phyloP scores from a whole-genome alignment of 2,888 invertebrate genomes.

The Chamaedrilus cognettii region DNA sequence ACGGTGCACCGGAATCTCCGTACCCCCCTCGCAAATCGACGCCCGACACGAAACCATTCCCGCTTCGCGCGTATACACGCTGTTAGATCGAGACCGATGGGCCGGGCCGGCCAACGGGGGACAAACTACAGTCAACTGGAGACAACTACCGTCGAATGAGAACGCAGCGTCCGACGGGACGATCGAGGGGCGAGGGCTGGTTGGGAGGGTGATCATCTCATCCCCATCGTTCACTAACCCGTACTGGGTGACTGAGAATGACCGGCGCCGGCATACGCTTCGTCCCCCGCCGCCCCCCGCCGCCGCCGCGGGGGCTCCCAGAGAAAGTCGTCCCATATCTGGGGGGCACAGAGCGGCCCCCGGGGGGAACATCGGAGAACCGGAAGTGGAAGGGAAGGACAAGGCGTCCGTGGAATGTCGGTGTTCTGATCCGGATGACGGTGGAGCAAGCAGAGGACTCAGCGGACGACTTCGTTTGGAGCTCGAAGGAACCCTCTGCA shows the following conservation, averaged over 20 bases:
- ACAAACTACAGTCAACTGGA: conserved; percentile 7
- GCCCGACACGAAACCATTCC: background rate
- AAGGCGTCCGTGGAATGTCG: too few relatives aligned
- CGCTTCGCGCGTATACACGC: conserved; percentile 19
- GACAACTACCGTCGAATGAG: conserved; percentile 9
- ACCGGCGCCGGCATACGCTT: conserved; percentile 28
- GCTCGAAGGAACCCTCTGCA: background rate
- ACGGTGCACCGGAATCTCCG: conserved; percentile 18
- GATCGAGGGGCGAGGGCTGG: conserved; percentile 13
- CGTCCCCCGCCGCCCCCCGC: background rate
- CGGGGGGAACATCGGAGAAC: background rate
- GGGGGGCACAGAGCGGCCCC: background rate
- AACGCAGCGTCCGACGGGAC: conserved; percentile 8
- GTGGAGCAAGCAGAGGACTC: background rate
- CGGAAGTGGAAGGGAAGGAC: background rate
- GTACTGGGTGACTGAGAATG: conserved; percentile 31
- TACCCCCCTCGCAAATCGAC: conserved; percentile 7
- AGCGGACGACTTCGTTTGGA: background rate
- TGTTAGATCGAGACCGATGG: conserved; percentile 21
- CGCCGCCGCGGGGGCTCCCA: background rate
- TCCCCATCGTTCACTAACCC: conserved; percentile 34
- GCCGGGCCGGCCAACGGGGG: conserved; percentile 9
- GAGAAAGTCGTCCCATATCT: conserved; percentile 3
- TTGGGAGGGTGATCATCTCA: conserved; percentile 22
- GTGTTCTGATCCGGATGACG: too few relatives aligned